phyloP scores from a whole-genome alignment of 2,888 invertebrate genomes.

The Leucania comma region DNA sequence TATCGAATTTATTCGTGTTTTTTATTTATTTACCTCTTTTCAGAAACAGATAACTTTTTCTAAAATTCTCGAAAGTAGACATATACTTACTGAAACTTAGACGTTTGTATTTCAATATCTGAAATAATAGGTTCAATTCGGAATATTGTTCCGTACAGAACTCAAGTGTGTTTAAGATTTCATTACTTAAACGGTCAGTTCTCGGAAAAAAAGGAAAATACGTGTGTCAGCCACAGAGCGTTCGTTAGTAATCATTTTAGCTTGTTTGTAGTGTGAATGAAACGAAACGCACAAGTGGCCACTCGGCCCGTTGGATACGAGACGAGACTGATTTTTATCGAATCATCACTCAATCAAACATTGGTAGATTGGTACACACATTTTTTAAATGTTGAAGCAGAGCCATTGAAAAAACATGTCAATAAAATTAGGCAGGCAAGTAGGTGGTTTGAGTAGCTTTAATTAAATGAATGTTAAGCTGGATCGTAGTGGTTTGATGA shows the following conservation, averaged over 20 bases:
- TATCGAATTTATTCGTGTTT: slow-evolving; percentile 63
- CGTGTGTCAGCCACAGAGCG: slow-evolving; percentile 42
- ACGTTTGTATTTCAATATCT: not conserved
- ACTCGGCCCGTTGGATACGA: slow-evolving; percentile 71
- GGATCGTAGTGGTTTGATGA: slow-evolving; percentile 5
- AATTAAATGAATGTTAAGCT: slow-evolving; percentile 36
- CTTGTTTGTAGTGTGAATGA: slow-evolving; percentile 72
- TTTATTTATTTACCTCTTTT: slow-evolving; percentile 30
- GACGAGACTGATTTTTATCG: slow-evolving; percentile 68
- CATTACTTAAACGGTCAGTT: slow-evolving; percentile 26
- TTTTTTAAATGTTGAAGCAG: slow-evolving; percentile 62
- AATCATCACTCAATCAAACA: slow-evolving; percentile 76
- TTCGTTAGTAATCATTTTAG: slow-evolving; percentile 70
- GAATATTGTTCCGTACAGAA: slow-evolving; percentile 19
- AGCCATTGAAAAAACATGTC: slow-evolving; percentile 63
- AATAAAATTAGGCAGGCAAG: slow-evolving; percentile 67
- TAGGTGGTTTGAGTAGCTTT: slow-evolving; percentile 48
- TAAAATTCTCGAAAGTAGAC: not conserved
- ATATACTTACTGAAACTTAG: not conserved
- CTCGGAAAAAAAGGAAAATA: slow-evolving; percentile 50
- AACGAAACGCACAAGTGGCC: slow-evolving; percentile 73
- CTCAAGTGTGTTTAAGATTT: slow-evolving; percentile 27
- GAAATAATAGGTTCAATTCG: slow-evolving; percentile 16
- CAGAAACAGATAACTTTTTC: not conserved
- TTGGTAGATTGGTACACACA: slow-evolving; percentile 56